Percentiles rank a stretch among this genome's conserved stretches.
These are phyloP conservation scores for Caerostris extrusa DNA, from an alignment of 1,140 invertebrate genomes.

Conservation along the genomic window DNA sequence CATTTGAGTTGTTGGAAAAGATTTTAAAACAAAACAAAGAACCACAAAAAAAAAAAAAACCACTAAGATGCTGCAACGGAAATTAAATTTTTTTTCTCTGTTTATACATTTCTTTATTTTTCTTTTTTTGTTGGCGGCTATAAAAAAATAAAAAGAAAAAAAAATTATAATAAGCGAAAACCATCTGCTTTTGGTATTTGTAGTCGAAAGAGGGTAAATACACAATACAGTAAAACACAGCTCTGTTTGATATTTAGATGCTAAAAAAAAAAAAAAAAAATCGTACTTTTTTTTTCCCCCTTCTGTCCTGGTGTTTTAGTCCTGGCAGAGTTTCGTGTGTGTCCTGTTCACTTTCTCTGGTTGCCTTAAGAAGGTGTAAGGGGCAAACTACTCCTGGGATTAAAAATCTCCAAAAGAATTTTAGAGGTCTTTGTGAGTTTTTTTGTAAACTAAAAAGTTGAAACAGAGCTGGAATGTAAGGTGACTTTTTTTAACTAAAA, in stretches of 20 bases:
- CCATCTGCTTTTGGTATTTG: background rate
- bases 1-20: background rate
- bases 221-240: background rate
- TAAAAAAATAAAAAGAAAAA: background rate
- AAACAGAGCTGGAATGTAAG: background rate
- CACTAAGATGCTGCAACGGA: background rate
- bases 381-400: background rate
- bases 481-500: background rate
- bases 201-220: background rate
- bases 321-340: background rate
- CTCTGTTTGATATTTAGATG: constrained; percentile 6
- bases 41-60: background rate
- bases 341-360: background rate
- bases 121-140: background rate
- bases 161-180: constrained; percentile 22
- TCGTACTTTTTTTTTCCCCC: background rate
- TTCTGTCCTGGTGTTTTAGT: background rate
- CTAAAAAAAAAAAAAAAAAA: background rate
- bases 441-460: background rate
- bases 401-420: background rate
- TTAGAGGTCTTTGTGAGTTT: background rate
- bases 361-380: background rate
- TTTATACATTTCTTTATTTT: background rate
- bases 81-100: background rate
- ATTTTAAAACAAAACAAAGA: background rate